Conservation (phyloP, 2,888 invertebrate species). For the Drosophila paramelanica region DNA sequence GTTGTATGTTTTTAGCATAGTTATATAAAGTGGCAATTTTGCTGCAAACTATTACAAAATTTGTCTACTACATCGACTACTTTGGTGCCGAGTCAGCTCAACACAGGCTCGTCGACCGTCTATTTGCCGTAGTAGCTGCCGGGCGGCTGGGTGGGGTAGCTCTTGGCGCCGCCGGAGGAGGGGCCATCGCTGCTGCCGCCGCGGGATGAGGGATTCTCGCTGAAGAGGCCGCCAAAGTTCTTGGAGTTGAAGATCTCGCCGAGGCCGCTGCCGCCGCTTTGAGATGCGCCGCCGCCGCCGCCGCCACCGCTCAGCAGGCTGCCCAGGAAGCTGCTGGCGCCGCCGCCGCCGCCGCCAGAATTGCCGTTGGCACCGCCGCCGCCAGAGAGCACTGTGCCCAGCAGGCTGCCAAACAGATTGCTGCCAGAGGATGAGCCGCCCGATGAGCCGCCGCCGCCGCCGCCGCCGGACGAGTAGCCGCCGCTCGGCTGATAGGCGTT, state of each 20-base stretch:
- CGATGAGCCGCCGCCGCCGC: slow-evolving; percentile 35
- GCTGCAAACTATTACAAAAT: slow-evolving; percentile 9
- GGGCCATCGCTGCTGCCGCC: slow-evolving; percentile 52
- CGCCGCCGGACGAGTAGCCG: slow-evolving; percentile 67
- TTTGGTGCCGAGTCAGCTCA: not conserved
- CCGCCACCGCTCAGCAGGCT: slow-evolving; percentile 72
- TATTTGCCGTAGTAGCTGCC: slow-evolving; percentile 69
- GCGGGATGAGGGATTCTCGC: slow-evolving; percentile 81
- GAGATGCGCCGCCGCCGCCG: slow-evolving; percentile 46
- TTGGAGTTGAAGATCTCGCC: slow-evolving; percentile 82
- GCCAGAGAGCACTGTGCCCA: slow-evolving; percentile 14
- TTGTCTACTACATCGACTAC: not conserved
- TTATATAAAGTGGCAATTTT: slow-evolving; percentile 15
- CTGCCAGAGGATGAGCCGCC: slow-evolving; percentile 59
- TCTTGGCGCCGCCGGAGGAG: slow-evolving; percentile 66
- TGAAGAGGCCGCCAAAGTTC: slow-evolving; percentile 84
- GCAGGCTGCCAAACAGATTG: slow-evolving; percentile 77
- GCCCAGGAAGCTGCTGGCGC: slow-evolving; percentile 68
- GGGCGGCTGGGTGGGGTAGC: slow-evolving; percentile 84
- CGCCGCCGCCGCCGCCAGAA: slow-evolving; percentile 48
- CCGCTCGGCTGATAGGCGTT: slow-evolving; percentile 68
- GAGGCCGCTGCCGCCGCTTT: slow-evolving; percentile 64
- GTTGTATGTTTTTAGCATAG: slow-evolving; percentile 5
- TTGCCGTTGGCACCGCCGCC: slow-evolving; percentile 54
- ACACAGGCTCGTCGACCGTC: not conserved